Percentiles rank a stretch among this genome's conserved stretches.
Conservation (phyloP, 2,797 vertebrate genomes). For the Eulemur coronatus region DNA sequence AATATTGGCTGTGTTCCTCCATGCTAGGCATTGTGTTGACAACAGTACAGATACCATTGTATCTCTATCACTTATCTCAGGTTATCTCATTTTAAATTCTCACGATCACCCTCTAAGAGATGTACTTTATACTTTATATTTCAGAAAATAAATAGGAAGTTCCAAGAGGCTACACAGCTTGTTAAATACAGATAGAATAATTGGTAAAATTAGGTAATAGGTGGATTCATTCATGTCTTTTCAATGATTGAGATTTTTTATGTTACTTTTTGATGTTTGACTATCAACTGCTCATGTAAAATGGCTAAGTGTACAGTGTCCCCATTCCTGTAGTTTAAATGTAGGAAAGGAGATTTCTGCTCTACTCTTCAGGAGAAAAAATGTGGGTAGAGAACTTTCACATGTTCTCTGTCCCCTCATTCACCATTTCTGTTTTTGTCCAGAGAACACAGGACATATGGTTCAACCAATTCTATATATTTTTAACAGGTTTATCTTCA, state of each 20-base stretch:
- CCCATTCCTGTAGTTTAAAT: not conserved
- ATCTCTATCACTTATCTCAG: too few relatives aligned
- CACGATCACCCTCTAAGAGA: not conserved
- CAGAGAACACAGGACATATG: not conserved
- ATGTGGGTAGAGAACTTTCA: rapidly evolving
- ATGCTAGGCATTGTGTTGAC: not conserved
- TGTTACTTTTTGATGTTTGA: not conserved
- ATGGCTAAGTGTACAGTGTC: not conserved
- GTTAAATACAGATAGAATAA: not conserved
- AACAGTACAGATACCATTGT: too few relatives aligned
- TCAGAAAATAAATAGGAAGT: not conserved
- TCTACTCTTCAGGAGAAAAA: not conserved
- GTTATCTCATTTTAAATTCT: not conserved
- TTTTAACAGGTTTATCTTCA: not conserved
- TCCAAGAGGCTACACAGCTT: not conserved
- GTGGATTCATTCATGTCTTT: not conserved
- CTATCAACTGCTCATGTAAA: not conserved
- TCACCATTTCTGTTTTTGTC: not conserved
- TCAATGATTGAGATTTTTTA: not conserved
- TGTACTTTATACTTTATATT: not conserved
- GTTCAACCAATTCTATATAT: not conserved
- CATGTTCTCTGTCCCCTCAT: not conserved
- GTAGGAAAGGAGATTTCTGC: not conserved
- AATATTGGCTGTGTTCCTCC: not conserved
- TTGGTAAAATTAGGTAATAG: not conserved